Evolutionary conservation across 2,888 invertebrate genomes (phyloP).

Genomic region (Rotaria socialis): DNA sequence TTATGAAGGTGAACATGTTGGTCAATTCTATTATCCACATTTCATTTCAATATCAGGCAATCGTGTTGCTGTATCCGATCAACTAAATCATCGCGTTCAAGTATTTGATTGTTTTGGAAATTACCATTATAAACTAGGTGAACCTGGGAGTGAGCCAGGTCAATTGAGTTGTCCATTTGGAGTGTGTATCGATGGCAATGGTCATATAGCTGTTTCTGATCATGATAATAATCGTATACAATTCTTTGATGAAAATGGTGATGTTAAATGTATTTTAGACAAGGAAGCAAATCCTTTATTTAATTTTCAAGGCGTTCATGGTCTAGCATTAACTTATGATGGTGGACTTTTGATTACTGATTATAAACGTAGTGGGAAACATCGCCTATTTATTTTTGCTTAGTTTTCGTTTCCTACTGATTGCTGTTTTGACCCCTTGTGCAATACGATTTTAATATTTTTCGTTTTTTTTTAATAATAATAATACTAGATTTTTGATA

Average conservation of each 20-base stretch:
- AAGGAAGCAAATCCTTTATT: constrained; percentile 20
- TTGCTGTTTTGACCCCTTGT: neutral
- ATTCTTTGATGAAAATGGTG: constrained; percentile 10
- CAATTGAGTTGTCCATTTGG: constrained; percentile 19
- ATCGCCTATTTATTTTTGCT: constrained; percentile 19
- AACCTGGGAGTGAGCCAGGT: constrained; percentile 30
- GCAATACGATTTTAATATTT: neutral
- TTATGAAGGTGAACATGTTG: constrained; percentile 27
- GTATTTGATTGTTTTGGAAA: constrained; percentile 23
- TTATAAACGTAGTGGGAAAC: constrained; percentile 32
- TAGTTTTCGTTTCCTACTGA: neutral
- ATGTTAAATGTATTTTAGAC: neutral
- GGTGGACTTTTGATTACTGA: constrained; percentile 23
- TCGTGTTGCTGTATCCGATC: constrained; percentile 9
- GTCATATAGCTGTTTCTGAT: constrained; percentile 19
- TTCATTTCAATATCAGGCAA: constrained; percentile 5
- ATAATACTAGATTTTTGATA: too few species aligned
- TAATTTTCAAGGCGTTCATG: constrained; percentile 21
- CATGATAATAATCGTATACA: constrained; percentile 34
- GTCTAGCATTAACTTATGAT: constrained; percentile 1
- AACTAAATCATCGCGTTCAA: constrained; percentile 25
- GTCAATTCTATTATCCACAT: constrained; percentile 36
- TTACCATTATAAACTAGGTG: constrained; percentile 35
- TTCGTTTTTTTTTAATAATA: too few species aligned
- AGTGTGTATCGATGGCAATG: neutral